phyloP scores from a whole-genome alignment of 30 jellyfish, hydroid and myxozoan genomes.

The Aurelia coerulea region DNA sequence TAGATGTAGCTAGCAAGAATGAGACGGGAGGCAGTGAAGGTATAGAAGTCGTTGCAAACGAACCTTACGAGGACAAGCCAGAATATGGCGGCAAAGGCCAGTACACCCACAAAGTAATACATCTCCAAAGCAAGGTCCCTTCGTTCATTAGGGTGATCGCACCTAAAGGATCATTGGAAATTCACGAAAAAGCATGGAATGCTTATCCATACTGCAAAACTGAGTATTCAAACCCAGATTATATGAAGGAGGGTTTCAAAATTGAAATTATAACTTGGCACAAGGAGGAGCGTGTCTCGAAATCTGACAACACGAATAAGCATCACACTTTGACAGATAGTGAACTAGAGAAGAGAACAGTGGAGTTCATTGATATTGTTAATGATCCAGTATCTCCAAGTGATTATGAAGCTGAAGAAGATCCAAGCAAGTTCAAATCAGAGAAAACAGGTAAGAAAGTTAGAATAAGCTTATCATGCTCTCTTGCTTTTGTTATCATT shows the following conservation, averaged over 20 bases:
- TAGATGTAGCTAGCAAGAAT: slow-evolving; percentile 98
- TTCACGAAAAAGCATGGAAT: slow-evolving; percentile 97
- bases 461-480: not conserved
- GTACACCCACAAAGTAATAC: slow-evolving; percentile 87
- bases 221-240: slow-evolving; percentile 72
- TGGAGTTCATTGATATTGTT: slow-evolving; percentile 78
- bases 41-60: slow-evolving; percentile 77
- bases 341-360: slow-evolving; percentile 57
- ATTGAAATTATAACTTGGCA: slow-evolving; percentile 86
- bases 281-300: slow-evolving; percentile 76
- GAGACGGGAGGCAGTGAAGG: slow-evolving; percentile 99
- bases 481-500: too few relatives aligned
- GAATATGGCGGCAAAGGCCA: slow-evolving; percentile 91
- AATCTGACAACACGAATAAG: slow-evolving; percentile 60
- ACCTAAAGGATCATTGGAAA: slow-evolving; percentile 83
- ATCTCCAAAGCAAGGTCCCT: slow-evolving; percentile 86
- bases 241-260: slow-evolving; percentile 82
- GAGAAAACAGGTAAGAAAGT: slow-evolving; percentile 70
- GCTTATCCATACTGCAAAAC: slow-evolving; percentile 97
- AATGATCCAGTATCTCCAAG: slow-evolving; percentile 79
- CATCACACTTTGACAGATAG: slow-evolving; percentile 67
- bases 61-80: slow-evolving; percentile 66
- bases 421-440: slow-evolving; percentile 84
- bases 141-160: slow-evolving; percentile 75
- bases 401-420: slow-evolving; percentile 89